A percentile compares a stretch with the other conserved stretches of the same genome.
phyloP scores from a whole-genome alignment of 2,888 invertebrate genomes.

The Cylindroiulus punctatus region DNA sequence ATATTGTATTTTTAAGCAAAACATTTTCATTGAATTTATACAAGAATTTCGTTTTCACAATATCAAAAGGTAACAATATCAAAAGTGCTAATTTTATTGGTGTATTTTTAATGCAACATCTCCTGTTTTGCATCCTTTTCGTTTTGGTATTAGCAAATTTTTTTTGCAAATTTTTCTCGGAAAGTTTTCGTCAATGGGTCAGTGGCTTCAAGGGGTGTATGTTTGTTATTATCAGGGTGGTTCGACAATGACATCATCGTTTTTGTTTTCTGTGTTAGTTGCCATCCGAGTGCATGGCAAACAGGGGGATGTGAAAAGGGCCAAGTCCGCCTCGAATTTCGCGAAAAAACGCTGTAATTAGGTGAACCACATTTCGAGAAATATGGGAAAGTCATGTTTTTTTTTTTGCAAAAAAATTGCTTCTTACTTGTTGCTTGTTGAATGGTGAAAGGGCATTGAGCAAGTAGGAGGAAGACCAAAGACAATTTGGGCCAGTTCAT shows the following conservation, averaged over 20 bases:
- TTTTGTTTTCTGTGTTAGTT: background rate
- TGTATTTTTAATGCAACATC: background rate
- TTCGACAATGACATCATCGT: background rate
- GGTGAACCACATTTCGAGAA: background rate
- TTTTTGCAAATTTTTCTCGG: background rate
- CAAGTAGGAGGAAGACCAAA: background rate
- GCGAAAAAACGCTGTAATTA: background rate
- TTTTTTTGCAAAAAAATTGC: background rate
- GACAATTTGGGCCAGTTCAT: background rate
- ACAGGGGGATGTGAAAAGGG: background rate
- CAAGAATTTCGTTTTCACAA: too few relatives aligned
- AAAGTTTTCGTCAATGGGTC: background rate
- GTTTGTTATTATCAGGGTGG: background rate
- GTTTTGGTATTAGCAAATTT: background rate
- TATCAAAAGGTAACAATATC: too few relatives aligned
- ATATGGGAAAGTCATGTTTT: background rate
- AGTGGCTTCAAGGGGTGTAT: too few relatives aligned
- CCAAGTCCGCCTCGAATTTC: background rate
- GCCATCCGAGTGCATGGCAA: too few relatives aligned
- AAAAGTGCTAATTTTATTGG: background rate
- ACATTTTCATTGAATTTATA: too few relatives aligned
- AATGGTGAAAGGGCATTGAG: background rate
- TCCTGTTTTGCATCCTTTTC: background rate
- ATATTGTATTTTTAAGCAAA: too few relatives aligned
- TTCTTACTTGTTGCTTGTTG: background rate